Evolutionary conservation across 2,113 vertebrate genomes (phyloP), one percentile per base, ranked within the genome.

Genomic region (Xiphophorus couchianus): DNA sequence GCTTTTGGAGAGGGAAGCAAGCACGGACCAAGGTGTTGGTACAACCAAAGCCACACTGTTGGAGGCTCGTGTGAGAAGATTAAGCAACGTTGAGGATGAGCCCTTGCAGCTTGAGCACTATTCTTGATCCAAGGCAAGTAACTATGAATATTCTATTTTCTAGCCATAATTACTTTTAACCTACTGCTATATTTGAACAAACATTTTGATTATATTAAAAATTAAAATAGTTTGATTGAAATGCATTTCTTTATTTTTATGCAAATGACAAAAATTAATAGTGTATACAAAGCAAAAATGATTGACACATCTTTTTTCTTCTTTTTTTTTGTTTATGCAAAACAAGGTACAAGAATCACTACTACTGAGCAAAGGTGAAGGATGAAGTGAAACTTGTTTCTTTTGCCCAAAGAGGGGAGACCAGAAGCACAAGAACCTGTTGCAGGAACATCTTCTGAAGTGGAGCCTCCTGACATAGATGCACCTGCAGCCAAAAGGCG

Each of bases 21-120:
- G 2, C 39, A 48, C 48, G n/a, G 48, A 31, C 29, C 67, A 3
- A 17, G 66, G 42, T 19, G 66, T 30, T 14, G 42, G 27, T 27
- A 68, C 66, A 29, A 27, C 42, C n/a, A 44, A 48, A 48, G 66
- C 9, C 27, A 68, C 66, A 48, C 42, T 48, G 66, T 48, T 68
- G 66, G 66, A 68, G 35, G 35, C 64, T 66, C 10, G 27, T 39
- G 11, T 39, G 64, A 66, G 64, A 66, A 66, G 64, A 42, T 39
- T 42, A 35, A 66, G 4, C 25, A 66, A 44, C 14, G 44, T 44
- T 29, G 66, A 68, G 14, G 27, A 44, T 44, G 39, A 68, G 39
- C 39, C 66, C 39, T 28, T 68, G 37, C 27, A 48, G 66, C 27
- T 68, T 48, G 13, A 39, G 27, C 66, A 44, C 39, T 29, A 29